These are phyloP conservation scores for Nycticorax nycticorax DNA, from an alignment of 2,113 vertebrate species.

Conservation along the genomic window DNA sequence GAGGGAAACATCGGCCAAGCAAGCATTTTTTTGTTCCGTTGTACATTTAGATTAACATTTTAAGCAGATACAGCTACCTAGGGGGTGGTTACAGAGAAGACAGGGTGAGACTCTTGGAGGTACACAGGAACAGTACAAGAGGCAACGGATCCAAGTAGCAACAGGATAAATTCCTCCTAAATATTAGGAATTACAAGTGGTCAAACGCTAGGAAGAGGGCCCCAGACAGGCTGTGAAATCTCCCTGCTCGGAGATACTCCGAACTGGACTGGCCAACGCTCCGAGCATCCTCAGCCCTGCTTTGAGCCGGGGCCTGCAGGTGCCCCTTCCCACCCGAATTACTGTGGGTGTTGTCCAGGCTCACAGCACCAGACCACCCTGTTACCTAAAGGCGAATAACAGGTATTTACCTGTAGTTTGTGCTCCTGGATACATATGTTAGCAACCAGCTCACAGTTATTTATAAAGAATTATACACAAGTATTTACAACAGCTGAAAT, in stretches of 20 bases:
- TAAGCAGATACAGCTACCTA: not conserved
- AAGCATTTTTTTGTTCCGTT: not conserved
- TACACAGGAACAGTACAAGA: not conserved
- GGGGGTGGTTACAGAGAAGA: not conserved
- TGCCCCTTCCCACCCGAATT: not conserved
- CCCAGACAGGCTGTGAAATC: not conserved
- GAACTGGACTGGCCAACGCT: no score
- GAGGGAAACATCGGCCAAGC: not conserved
- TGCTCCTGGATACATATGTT: fast-evolving
- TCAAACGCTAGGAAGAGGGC: fast-evolving
- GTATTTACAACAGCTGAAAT: not conserved
- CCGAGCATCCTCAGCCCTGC: not conserved
- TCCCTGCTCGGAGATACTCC: not conserved
- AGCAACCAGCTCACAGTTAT: not conserved
- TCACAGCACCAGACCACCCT: not conserved
- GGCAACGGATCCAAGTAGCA: fast-evolving
- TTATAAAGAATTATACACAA: not conserved
- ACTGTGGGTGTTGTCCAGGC: no score
- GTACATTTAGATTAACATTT: not conserved
- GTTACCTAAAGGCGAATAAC: not conserved
- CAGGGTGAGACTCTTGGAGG: not conserved
- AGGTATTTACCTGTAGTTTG: fast-evolving
- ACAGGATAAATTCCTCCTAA: not conserved
- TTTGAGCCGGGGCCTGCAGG: not conserved
- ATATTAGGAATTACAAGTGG: not conserved